Base-by-base conservation (phyloP, 2,797 vertebrate species). In the Helicolenus hilgendorfi region DNA sequence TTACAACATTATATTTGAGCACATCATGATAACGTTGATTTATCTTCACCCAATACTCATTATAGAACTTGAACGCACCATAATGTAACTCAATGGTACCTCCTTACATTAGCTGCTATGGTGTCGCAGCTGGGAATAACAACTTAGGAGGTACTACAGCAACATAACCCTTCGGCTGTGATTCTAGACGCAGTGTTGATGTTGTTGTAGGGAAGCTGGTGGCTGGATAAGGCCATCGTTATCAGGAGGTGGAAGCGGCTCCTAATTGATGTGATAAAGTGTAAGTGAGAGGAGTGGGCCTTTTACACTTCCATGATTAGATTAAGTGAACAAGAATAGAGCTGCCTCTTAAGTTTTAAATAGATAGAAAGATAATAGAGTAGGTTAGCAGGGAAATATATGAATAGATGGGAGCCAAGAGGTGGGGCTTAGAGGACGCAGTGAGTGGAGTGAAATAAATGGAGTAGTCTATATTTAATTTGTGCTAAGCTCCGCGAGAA, bases 221-320 rank as follows among this genome's bases (percentile, higher is more conserved):
- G 59, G 26, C 7, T 60, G 49, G 65, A 65, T 20, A 36, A 74
- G 53, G 71, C 13, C 77, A 38, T 26, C 11, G 5, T 22, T 63
- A 77, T 88, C 26, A 59, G 10, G 24, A 78, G 35, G 63, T 53
- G 31, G 45, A 76, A 71, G 56, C 2, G 31, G 26, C 41, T 62
- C 69, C 41, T 84, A 76, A 79, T 59, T 75, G 55, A 75, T 58
- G 62, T 64, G 38, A 85, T 74, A 53, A 49, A 79, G 63, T 59
- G 8, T 56, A 59, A 83, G 33, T 65, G 63, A 83, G 26, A 63
- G 27, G 38, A 85, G 56, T 24, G 33, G 29, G 41, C 31, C 71
- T 59, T 49, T 85, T 38, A 72, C 62, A 80, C 29, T 56, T 29
- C 29, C 58, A 53, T 38, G 63, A 81, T 36, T 55, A 35, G 26